A percentile compares a stretch with the other conserved stretches of the same genome.
These are phyloP conservation scores for Cololabis saira DNA, from an alignment of 2,113 vertebrate species.

Conservation along the genomic window DNA sequence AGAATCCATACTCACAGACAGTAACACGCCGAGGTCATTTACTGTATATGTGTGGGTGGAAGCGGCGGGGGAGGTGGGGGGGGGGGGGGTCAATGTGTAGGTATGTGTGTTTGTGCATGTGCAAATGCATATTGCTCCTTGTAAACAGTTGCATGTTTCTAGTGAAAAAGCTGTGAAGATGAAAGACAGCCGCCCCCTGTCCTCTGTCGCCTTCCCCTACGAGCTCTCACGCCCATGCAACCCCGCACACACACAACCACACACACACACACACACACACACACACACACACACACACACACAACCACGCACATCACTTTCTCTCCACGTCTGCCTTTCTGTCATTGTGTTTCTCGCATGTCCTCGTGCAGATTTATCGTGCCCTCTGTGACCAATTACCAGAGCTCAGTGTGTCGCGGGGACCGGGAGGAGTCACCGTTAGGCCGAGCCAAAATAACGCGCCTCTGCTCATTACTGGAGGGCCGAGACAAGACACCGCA, in stretches of 20 bases:
- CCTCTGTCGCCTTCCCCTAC: constrained; percentile 67
- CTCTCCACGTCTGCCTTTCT: constrained; percentile 37
- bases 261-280: too few species aligned
- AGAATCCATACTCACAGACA: constrained; percentile 74
- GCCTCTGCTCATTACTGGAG: constrained; percentile 72
- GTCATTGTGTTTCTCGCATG: constrained; percentile 60
- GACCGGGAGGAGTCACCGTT: constrained; percentile 60
- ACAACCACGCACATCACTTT: background rate
- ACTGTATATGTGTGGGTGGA: constrained; percentile 72
- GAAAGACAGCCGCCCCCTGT: constrained; percentile 72
- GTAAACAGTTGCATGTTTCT: constrained; percentile 78
- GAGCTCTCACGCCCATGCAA: constrained; percentile 47
- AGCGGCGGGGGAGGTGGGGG: constrained; percentile 33
- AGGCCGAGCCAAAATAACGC: constrained; percentile 57
- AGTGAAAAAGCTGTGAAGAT: constrained; percentile 77
- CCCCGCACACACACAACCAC: constrained; percentile 14
- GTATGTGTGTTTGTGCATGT: constrained; percentile 46
- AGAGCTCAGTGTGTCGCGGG: constrained; percentile 69
- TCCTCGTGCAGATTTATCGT: constrained; percentile 78
- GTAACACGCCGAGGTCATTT: constrained; percentile 74
- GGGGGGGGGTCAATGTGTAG: constrained; percentile 20
- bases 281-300: constrained; percentile 18
- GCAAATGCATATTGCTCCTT: constrained; percentile 69
- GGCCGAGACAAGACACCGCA: constrained; percentile 55
- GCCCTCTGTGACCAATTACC: constrained; percentile 83